Evolutionary conservation across 2,113 vertebrate genomes (phyloP).

Genomic region (Sakesphorus luctuosus): DNA sequence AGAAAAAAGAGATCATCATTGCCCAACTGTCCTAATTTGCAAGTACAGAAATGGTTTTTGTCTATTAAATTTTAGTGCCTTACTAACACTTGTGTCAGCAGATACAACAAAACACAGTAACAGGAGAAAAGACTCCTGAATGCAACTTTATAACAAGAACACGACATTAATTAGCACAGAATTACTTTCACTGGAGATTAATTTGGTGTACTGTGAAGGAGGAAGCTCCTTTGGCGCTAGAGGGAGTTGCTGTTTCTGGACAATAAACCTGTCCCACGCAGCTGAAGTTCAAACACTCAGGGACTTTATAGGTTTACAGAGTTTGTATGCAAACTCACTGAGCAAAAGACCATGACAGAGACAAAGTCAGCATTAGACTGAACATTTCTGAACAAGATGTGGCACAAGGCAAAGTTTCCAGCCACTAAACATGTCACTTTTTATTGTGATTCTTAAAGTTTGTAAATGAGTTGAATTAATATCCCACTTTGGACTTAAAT

Average conservation of each 20-base stretch:
- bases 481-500: not conserved
- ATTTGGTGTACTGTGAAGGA: not conserved
- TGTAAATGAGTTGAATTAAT: not conserved
- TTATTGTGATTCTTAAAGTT: not conserved
- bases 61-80: not conserved
- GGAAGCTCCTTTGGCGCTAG: not conserved
- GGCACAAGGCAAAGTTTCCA: not conserved
- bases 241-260: not conserved
- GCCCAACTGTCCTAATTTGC: not conserved
- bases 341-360: not conserved
- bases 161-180: not conserved
- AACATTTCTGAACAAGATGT: not conserved
- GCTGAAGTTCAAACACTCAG: not conserved
- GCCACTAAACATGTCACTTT: not conserved
- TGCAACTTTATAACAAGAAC: not conserved
- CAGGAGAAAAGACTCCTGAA: not conserved
- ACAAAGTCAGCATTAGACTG: not conserved
- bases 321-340: not conserved
- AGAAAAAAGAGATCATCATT: not conserved
- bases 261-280: not conserved
- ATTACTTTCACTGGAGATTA: not conserved
- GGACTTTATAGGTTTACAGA: not conserved
- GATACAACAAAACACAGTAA: not conserved
- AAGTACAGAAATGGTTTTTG: not conserved
- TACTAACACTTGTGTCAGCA: not conserved